These are phyloP conservation scores for Bombyx mori DNA, from an alignment of 1,140 invertebrate genomes.

Conservation along the genomic window DNA sequence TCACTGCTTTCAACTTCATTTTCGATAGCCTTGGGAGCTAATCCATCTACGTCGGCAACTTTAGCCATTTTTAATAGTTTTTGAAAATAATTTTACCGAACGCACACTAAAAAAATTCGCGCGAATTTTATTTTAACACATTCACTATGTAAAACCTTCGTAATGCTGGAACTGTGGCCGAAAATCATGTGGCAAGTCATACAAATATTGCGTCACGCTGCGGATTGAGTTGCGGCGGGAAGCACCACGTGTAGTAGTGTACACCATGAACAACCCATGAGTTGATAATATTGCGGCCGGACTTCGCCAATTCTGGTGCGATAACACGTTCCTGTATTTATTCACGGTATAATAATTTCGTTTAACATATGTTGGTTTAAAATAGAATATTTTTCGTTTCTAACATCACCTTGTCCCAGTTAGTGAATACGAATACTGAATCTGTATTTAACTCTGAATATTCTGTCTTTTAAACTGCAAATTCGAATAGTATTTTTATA, in stretches of 20 bases:
- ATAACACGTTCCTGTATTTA: conserved; percentile 40
- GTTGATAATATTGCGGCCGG: conserved; percentile 31
- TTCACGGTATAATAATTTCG: conserved; percentile 17
- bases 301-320: conserved; percentile 30
- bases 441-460: too few species aligned
- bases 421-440: neutral
- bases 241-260: conserved; percentile 48
- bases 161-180: conserved; percentile 2
- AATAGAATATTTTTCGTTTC: conserved; percentile 43
- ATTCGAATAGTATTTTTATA: neutral
- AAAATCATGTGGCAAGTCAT: conserved; percentile 40
- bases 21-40: conserved; percentile 45
- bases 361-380: conserved; percentile 28
- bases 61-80: conserved; percentile 53
- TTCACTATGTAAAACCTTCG: conserved; percentile 5
- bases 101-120: conserved; percentile 5
- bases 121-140: neutral
- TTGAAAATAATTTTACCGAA: conserved; percentile 10
- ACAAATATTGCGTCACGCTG: conserved; percentile 64
- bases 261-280: conserved; percentile 38
- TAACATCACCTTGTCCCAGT: conserved; percentile 13
- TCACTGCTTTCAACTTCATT: conserved; percentile 26
- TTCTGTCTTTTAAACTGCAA: too few species aligned
- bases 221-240: conserved; percentile 33
- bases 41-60: conserved; percentile 54